Evolutionary conservation across 2,113 vertebrate genomes (phyloP).

Genomic region (Tragelaphus strepsiceros): DNA sequence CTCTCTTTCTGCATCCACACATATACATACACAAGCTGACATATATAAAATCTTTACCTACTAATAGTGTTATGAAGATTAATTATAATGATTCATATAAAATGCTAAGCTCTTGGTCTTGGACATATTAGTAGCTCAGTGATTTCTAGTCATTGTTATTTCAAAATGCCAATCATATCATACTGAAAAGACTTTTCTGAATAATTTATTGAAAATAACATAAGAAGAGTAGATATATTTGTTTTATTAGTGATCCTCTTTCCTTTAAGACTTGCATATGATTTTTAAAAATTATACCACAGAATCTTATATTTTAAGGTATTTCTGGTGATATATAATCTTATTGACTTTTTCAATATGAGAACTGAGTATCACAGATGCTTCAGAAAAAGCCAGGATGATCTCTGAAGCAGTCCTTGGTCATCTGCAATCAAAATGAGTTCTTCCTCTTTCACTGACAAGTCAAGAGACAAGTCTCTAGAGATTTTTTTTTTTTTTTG

Average conservation of each 20-base stretch:
- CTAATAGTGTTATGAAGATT: background rate
- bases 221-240: background rate
- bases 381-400: background rate
- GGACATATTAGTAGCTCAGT: background rate
- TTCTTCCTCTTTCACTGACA: background rate
- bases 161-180: background rate
- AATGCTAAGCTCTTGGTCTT: background rate
- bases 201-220: background rate
- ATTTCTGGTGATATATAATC: background rate
- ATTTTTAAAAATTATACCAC: background rate
- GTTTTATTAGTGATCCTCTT: background rate
- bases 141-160: constrained; percentile 9
- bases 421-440: background rate
- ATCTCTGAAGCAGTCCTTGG: background rate
- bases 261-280: background rate
- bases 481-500: background rate
- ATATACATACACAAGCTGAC: background rate
- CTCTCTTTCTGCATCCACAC: background rate
- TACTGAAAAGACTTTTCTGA: background rate
- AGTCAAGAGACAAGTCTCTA: background rate
- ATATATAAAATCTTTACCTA: background rate
- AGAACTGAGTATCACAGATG: background rate
- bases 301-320: background rate
- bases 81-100: background rate
- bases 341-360: background rate